These are phyloP conservation scores for Habrosyne pyritoides DNA, from an alignment of 2,888 invertebrate species.

Conservation along the genomic window DNA sequence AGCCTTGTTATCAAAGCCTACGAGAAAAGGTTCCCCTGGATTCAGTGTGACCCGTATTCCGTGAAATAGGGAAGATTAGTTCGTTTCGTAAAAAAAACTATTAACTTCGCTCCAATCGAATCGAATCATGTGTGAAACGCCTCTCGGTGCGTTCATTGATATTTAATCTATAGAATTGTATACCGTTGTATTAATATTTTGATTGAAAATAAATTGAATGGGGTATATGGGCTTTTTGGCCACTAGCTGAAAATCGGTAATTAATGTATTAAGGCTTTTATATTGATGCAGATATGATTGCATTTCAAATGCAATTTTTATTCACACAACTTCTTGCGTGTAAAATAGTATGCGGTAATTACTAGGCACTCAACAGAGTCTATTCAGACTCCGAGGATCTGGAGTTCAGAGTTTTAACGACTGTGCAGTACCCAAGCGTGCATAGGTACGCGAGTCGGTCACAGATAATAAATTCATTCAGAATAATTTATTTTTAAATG, in stretches of 20 bases:
- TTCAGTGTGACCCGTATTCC: constrained; percentile 1
- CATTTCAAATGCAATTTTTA: too few relatives aligned
- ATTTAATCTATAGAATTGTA: background rate
- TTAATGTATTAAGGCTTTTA: background rate
- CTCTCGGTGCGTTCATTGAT: background rate
- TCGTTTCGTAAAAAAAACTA: constrained; percentile 12
- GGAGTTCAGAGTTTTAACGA: too few relatives aligned
- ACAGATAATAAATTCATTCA: too few relatives aligned
- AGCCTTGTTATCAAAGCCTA: background rate
- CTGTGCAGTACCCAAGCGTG: too few relatives aligned
- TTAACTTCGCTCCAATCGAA: constrained; percentile 7
- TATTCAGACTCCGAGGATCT: too few relatives aligned
- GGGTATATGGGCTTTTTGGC: background rate
- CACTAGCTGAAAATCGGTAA: background rate
- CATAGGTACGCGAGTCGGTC: too few relatives aligned
- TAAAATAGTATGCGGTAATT: too few relatives aligned
- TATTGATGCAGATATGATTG: too few relatives aligned
- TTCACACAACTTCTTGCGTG: too few relatives aligned
- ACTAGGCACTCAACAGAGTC: too few relatives aligned
- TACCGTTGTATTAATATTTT: background rate
- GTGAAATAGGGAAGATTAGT: constrained; percentile 13
- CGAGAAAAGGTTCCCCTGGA: background rate
- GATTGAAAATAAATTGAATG: background rate
- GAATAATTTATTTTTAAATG: too few relatives aligned
- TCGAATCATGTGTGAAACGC: background rate